Base-by-base conservation (phyloP, 2,113 vertebrate genomes). In the Pardalotus punctatus region DNA sequence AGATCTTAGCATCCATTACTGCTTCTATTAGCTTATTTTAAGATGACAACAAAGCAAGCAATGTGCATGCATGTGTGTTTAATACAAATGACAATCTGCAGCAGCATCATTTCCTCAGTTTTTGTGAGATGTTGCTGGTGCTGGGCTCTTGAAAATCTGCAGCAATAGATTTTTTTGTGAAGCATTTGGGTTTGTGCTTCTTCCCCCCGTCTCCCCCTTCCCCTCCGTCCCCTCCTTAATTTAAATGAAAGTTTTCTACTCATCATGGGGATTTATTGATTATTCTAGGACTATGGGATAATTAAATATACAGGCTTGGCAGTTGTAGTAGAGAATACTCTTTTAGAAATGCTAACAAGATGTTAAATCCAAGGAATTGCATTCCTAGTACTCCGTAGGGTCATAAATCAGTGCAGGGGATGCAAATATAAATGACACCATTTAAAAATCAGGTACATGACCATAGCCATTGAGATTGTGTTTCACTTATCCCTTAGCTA, bases 271-370 rank as follows among this genome's bases (percentile, higher is more conserved):
- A 97, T 97, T 96, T 97, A 94, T 89, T 87, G 93, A 96, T 97
- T 93, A 95, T 94, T 97, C 84, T 88, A 95, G 77, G 90, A 67
- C 40, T 80, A 60, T 64, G 91, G 82, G 94, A 84, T 97, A 97
- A 97, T 94, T 96, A 97, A 97, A 97, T 96, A 96, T 83, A 94
- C 94, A 97, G 95, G 95, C 91, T 98, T 98, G 97, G 97, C 97
- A 97, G 97, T 53, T 96, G 76, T 94, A 92, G 94, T 40, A 86
- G 80, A 96, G 88, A 81, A 90, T 86, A 97, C 93, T 96, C 84
- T 95, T 97, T 96, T 70, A 97, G 92, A 97, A 97, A 97, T 65
- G 56, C 70, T 94, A 96, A 87, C 81, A 96, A 54, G 88, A 94
- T 94, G 77, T 97, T 97, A 96, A 96, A 94, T 87, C 67, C 50